Percentiles rank a stretch among this genome's conserved stretches.
phyloP scores from a whole-genome alignment of 1,140 invertebrate genomes.

The Trypoxylus dichotomus region DNA sequence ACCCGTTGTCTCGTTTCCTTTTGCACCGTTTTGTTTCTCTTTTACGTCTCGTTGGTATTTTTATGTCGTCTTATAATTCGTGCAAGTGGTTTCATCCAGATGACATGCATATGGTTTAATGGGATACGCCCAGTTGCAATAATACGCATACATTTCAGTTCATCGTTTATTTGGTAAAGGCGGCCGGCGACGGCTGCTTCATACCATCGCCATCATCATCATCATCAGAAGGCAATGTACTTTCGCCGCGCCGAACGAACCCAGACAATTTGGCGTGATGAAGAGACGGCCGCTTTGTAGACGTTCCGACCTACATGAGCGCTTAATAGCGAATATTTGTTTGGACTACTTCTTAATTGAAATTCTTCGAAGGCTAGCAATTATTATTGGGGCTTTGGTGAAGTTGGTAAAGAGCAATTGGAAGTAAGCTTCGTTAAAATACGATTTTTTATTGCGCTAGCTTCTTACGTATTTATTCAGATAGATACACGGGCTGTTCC shows the following conservation, averaged over 20 bases:
- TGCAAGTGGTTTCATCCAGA: conserved; percentile 3
- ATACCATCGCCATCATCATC: neutral
- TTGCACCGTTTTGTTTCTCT: neutral
- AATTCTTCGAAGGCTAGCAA: no score
- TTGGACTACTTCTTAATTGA: no score
- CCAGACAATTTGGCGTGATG: conserved; percentile 18
- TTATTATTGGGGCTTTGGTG: no score
- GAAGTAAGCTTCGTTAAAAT: no score
- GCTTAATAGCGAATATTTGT: neutral
- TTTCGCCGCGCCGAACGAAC: neutral
- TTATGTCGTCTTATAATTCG: neutral
- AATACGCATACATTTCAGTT: conserved; percentile 12
- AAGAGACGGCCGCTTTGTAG: neutral
- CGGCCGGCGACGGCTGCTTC: neutral
- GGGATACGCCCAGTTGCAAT: conserved; percentile 19
- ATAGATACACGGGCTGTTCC: no score
- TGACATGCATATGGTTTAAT: conserved; percentile 24
- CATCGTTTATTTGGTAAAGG: conserved; percentile 22
- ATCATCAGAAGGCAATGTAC: conserved; percentile 10
- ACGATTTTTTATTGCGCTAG: no score
- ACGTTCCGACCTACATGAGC: neutral
- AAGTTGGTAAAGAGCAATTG: no score
- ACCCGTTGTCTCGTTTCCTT: neutral
- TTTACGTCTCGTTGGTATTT: neutral
- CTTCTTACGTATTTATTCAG: no score